A percentile compares a stretch with the other conserved stretches of the same genome.
Conservation (phyloP, 2,797 vertebrate species). For the Tinamus major region DNA sequence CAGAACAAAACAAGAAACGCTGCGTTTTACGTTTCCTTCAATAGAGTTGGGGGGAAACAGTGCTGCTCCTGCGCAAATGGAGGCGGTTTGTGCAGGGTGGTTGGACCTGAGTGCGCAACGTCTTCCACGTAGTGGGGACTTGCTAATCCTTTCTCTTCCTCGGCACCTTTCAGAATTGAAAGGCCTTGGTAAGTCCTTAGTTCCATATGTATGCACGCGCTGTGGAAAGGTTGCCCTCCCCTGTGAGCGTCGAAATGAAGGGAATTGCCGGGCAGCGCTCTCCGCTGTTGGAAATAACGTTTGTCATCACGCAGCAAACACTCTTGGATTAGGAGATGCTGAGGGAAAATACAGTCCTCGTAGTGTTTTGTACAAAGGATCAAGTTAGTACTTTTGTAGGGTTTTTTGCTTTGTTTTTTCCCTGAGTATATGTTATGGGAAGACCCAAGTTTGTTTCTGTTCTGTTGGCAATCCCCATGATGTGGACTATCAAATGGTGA, state of each 20-base stretch:
- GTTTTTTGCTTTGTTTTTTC: background rate
- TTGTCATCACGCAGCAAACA: background rate
- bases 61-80: background rate
- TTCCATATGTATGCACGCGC: background rate
- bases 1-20: background rate
- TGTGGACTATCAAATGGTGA: background rate
- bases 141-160: background rate
- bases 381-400: background rate
- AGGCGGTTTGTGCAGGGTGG: background rate
- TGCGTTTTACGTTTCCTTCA: background rate
- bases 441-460: background rate
- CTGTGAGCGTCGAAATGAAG: background rate
- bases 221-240: background rate
- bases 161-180: background rate
- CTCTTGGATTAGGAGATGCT: background rate
- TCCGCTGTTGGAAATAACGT: background rate
- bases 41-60: background rate
- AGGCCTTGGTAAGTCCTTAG: background rate
- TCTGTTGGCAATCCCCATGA: background rate
- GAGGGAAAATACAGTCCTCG: accelerated
- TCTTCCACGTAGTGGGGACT: background rate
- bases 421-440: background rate
- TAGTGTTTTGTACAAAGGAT: background rate
- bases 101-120: background rate
- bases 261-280: background rate